These are phyloP conservation scores for Pagetopsis macropterus DNA, from an alignment of 2,797 vertebrate genomes.

Conservation along the genomic window DNA sequence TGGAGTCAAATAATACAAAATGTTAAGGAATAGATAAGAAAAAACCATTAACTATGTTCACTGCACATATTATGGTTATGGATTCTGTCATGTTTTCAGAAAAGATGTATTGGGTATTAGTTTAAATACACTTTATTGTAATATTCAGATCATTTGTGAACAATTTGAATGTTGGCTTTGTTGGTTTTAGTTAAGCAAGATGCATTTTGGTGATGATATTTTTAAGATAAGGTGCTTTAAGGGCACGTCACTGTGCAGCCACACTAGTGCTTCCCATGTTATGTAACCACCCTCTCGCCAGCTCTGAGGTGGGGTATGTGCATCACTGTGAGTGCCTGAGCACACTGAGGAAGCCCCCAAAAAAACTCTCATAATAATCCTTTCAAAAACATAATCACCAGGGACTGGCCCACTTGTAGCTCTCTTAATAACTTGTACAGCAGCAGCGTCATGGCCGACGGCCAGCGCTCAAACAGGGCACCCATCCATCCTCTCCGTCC, in stretches of 20 bases:
- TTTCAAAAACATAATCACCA: slow-evolving; percentile 58
- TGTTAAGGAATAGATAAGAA: no score
- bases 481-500: slow-evolving; percentile 8
- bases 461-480: slow-evolving; percentile 32
- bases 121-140: no score
- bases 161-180: no score
- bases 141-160: no score
- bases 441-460: slow-evolving; percentile 16
- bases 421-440: slow-evolving; percentile 19
- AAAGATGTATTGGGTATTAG: no score
- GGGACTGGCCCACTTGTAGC: slow-evolving; percentile 67
- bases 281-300: slow-evolving; percentile 61
- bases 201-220: slow-evolving; percentile 27
- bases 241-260: slow-evolving; percentile 25
- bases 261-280: slow-evolving; percentile 46
- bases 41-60: no score
- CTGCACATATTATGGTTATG: no score
- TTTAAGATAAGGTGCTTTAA: slow-evolving; percentile 36
- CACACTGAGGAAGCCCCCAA: slow-evolving; percentile 49
- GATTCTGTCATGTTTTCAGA: no score
- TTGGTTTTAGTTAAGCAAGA: no score
- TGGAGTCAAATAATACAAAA: no score
- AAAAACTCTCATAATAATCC: slow-evolving; percentile 69
- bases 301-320: slow-evolving; percentile 43
- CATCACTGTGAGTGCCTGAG: slow-evolving; percentile 20